These are phyloP conservation scores for Myripristis jacobus DNA, from an alignment of 2,797 vertebrate species.

Conservation along the genomic window DNA sequence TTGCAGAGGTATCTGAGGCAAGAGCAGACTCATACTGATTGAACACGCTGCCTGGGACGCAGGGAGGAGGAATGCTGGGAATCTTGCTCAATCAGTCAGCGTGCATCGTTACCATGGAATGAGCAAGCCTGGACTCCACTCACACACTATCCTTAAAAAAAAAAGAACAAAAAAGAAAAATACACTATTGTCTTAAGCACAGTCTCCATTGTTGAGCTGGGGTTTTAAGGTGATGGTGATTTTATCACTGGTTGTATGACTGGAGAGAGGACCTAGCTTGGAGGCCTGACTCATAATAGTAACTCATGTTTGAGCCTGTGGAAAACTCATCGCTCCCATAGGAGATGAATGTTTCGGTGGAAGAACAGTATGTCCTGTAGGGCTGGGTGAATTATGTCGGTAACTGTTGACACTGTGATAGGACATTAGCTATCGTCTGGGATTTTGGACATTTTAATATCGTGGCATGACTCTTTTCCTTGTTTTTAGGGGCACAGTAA, in stretches of 20 bases:
- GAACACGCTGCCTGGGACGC: slow-evolving; percentile 6
- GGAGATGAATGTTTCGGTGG: slow-evolving; percentile 22
- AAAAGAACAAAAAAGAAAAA: no score
- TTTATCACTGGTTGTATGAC: slow-evolving; percentile 48
- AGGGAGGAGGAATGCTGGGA: slow-evolving; percentile 37
- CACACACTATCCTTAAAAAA: slow-evolving; percentile 1
- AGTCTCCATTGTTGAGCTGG: slow-evolving; percentile 29
- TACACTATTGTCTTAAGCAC: slow-evolving; percentile 20
- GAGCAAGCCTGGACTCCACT: slow-evolving; percentile 4
- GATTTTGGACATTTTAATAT: no score
- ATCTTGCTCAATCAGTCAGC: slow-evolving; percentile 13
- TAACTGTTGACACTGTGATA: no score
- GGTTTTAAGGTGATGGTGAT: slow-evolving; percentile 27
- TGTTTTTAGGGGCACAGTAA: no score
- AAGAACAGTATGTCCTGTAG: not conserved
- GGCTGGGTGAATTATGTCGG: no score
- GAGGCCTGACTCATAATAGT: slow-evolving; percentile 55
- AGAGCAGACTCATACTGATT: slow-evolving; percentile 46
- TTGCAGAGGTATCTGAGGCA: slow-evolving; percentile 25
- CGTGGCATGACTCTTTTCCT: no score
- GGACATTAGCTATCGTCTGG: no score
- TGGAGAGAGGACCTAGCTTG: slow-evolving; percentile 30
- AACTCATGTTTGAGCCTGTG: slow-evolving; percentile 22
- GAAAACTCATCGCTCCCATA: slow-evolving; percentile 10
- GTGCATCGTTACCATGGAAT: not conserved